phyloP scores from a whole-genome alignment of 2,797 vertebrate species.

The Pteropus rufus region DNA sequence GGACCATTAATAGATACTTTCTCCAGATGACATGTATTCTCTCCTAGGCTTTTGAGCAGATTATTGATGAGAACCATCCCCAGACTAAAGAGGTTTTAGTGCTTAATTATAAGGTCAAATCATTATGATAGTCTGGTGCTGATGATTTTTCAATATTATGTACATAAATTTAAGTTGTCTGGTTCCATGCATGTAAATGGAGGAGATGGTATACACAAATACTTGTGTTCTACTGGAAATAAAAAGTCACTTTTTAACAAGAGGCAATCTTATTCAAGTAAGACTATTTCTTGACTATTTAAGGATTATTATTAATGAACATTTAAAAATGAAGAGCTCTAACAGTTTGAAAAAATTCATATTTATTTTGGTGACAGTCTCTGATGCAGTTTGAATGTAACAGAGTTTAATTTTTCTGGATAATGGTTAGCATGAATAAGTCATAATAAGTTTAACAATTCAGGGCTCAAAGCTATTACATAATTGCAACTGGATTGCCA shows the following conservation, averaged over 20 bases:
- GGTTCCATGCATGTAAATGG: neutral
- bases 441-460: conserved; percentile 69
- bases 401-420: conserved; percentile 65
- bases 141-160: neutral
- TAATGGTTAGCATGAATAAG: conserved; percentile 57
- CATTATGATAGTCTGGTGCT: neutral
- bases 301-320: conserved; percentile 38
- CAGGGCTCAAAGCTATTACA: conserved; percentile 51
- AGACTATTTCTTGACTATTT: conserved; percentile 27
- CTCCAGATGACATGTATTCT: neutral
- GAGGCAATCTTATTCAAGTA: conserved; percentile 25
- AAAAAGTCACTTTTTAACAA: conserved; percentile 15
- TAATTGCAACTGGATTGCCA: conserved; percentile 54
- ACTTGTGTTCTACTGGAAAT: neutral
- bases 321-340: conserved; percentile 60
- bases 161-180: conserved; percentile 6
- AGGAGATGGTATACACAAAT: neutral
- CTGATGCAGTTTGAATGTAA: conserved; percentile 59
- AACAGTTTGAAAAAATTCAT: conserved; percentile 43
- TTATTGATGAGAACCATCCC: neutral
- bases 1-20: neutral
- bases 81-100: neutral
- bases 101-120: neutral
- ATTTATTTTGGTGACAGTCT: conserved; percentile 62
- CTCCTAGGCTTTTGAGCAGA: neutral